Evolutionary conservation across 2,797 vertebrate species (phyloP), one percentile per base, ranked within the genome.

Genomic region (Meda fulgida): DNA sequence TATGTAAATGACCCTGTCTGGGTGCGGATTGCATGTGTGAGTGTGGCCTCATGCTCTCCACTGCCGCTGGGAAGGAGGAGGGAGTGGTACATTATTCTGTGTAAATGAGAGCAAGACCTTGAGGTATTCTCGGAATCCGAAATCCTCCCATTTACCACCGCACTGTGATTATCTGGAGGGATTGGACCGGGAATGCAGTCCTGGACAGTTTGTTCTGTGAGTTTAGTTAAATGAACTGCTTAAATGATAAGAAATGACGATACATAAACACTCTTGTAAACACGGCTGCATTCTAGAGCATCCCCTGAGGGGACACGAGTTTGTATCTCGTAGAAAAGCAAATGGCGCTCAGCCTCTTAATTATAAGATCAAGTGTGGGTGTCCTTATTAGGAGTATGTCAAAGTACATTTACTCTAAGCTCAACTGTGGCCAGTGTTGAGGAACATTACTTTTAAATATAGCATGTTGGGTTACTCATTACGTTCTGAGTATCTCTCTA

Each of bases 51-150:
- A 26, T 26, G 36, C n/a, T 55, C 21, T 60, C 38, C 43, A 55
- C 40, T 16, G 8, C 16, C 58, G 21, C 78, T 80, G 73, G 16
- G 36, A 78, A 8, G 38, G 5, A 75, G 79, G 88, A 75, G 36
- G 85, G 94, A 89, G 88, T 89, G 90, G 82, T 92, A 92, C 94
- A 94, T 94, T 92, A 92, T 89, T 90, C 91, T 90, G 84, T 91
- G 90, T 94, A 94, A 96, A 93, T 95, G 93, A 95, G 95, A 93
- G 92, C 91, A 90, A 91, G 93, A 93, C 93, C 94, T 92, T 91
- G 89, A 93, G 90, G 86, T 94, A 92, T 92, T 94, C 92, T 51
- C 87, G 87, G 93, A 95, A 94, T 92, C 83, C 88, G 91, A 92
- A 95, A 93, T 88, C 90, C 92, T 92, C 89, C 89, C 92, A 89